Evolutionary conservation across 1,140 invertebrate species (phyloP).

Genomic region (Bursaphelenchus mucronatus): DNA sequence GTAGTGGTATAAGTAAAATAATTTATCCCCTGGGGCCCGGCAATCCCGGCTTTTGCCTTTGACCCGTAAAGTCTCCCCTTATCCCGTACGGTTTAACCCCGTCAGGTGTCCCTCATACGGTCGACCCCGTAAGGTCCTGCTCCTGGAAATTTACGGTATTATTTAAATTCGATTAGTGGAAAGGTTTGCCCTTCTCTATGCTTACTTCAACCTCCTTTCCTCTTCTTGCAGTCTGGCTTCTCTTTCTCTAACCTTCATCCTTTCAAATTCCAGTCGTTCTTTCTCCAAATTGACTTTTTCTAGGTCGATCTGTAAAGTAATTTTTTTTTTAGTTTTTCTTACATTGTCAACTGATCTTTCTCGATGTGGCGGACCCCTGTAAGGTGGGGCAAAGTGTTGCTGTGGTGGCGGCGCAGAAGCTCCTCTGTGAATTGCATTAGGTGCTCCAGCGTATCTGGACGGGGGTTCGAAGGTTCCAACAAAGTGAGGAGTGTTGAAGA

Average conservation of each 20-base stretch:
- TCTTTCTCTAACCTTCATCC: conserved; percentile 49
- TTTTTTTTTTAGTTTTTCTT: conserved; percentile 7
- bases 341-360: conserved; percentile 49
- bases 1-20: too few species aligned
- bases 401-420: conserved; percentile 40
- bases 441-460: neutral
- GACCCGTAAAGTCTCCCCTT: too few species aligned
- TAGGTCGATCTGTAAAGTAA: conserved; percentile 51
- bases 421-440: conserved; percentile 34
- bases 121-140: too few species aligned
- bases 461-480: too few species aligned
- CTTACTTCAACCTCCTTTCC: conserved; percentile 41
- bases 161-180: too few species aligned
- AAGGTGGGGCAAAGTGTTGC: conserved; percentile 14
- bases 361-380: conserved; percentile 13
- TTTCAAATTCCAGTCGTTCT: conserved; percentile 55
- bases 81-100: too few species aligned
- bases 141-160: too few species aligned
- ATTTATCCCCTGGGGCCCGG: too few species aligned
- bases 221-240: conserved; percentile 50
- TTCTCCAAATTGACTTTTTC: conserved; percentile 55
- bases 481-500: conserved; percentile 49
- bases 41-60: too few species aligned
- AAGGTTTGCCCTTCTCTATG: neutral
- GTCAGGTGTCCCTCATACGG: too few species aligned